These are phyloP conservation scores for Melipona quadrifasciata DNA, from an alignment of 1,140 invertebrate genomes.

Conservation along the genomic window DNA sequence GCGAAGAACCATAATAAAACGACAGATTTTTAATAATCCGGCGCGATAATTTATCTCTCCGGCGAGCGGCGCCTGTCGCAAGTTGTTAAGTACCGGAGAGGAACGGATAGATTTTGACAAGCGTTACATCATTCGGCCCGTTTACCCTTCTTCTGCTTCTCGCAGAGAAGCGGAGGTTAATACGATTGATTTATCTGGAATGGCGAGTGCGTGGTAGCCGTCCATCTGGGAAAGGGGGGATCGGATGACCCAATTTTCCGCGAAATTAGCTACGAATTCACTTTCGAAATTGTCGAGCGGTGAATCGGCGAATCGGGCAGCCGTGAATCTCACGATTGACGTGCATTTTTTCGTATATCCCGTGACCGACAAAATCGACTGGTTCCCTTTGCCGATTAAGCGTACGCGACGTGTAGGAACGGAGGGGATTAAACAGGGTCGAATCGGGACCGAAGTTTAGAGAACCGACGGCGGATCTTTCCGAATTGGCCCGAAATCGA, in stretches of 20 bases:
- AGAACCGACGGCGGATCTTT: constrained; percentile 48
- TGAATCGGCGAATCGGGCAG: not conserved
- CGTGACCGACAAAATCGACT: not conserved
- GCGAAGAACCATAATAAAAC: not conserved
- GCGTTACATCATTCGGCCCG: constrained; percentile 29
- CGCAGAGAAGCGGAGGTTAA: not conserved
- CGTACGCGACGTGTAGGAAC: constrained; percentile 6
- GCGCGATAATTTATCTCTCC: constrained; percentile 1
- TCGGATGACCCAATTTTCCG: constrained; percentile 60
- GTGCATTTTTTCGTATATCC: constrained; percentile 27
- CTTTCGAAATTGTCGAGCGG: constrained; percentile 38
- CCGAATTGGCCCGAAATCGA: constrained; percentile 58
- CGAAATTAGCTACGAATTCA: constrained; percentile 54
- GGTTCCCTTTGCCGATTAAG: constrained; percentile 20
- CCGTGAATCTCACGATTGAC: not conserved
- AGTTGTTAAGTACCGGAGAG: constrained; percentile 1
- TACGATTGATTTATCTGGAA: constrained; percentile 36
- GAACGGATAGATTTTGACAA: constrained; percentile 18
- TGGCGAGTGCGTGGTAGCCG: constrained; percentile 26
- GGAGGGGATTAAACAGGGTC: constrained; percentile 3
- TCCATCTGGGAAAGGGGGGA: constrained; percentile 27
- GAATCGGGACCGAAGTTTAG: constrained; percentile 20
- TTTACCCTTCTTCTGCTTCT: constrained; percentile 23
- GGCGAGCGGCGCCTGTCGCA: not conserved
- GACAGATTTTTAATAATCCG: not conserved